Base-by-base conservation (phyloP, 2,113 vertebrate species). In the Labrus mixtus region DNA sequence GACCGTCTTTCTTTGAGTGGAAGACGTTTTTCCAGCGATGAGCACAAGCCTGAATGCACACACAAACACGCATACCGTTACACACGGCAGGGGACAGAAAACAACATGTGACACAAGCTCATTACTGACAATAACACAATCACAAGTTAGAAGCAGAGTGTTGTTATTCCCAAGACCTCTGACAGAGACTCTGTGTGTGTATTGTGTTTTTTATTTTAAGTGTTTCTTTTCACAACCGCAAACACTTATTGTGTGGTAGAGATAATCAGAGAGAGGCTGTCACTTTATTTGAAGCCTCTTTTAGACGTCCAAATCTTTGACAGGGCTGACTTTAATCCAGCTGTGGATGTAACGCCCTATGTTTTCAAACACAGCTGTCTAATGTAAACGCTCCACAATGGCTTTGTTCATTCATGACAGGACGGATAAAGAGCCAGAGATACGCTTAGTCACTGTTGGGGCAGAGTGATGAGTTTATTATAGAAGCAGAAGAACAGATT, bases 1-100 rank as follows among this genome's bases (percentile, higher is more conserved):
- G 94, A 60, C 73, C 89, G 71, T 91, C 92, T 60, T 58, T 92
- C 41, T 78, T 92, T 6, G 94, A 79, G 19, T 96, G 96, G 91
- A 73, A 96, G 73, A 97, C 75, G 60, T 99, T 99, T 94, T 99
- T 99, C 98, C 97, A 99, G 48, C 96, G 95, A 82, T 99, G 98
- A 65, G 71, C 92, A 84, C 92, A 92, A 0, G 90, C 92, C 92
- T 93, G 45, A 53, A 83, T 56, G 82, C 62, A 82, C 70, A 81
- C 70, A 82, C 58, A 79, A 46, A 76, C 59, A 69, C 45, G 68
- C 82, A 83, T 57, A 64, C 69, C 67, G 25, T 41, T 43, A 51
- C 23, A 65, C 36, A 37, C 61, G 65, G 10, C 43, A 57, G 3
- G 19, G n/a, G 46, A 51, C 15, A 43, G 45, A 53, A 82, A 22